Base-by-base conservation (phyloP, 2,113 vertebrate species). In the Sinocyclocheilus rhinocerous region DNA sequence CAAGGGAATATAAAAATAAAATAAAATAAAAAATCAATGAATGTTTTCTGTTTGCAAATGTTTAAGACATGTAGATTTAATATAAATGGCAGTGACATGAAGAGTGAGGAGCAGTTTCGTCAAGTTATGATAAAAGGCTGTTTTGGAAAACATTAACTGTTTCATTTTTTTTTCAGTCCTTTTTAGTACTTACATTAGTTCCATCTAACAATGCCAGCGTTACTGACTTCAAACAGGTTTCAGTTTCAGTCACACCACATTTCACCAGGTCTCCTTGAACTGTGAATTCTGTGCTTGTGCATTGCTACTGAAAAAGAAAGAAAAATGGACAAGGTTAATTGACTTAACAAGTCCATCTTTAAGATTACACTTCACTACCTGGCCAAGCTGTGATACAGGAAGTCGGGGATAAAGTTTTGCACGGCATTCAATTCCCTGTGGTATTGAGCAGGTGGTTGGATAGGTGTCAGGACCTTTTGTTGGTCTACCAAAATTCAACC, bases 141-240 rank as follows among this genome's bases (percentile, higher is more conserved):
- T 33, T 33, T 33, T 33, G 29, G 29, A 33, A 33, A 33, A 33
- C 29, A 2, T 33, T 33, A 33, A 33, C 29, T 3, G 29, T 29
- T 33, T 33, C 29, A 33, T 33, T 61, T 61, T 61, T 0, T 18
- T 50, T 18, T 50, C 48, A 33, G 20, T 33, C 0, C 24, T 2
- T 61, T 39, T 18, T 48, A 7, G 22, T 0, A 87, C 96, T 96
- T 92, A 98, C 97, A 81, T 92, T 93, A 75, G 87, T 86, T 0
- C 91, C 94, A 85, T 88, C 88, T 0, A 57, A 88, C 16, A 97
- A 76, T 22, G 92, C 93, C 87, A 99, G 8, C 0, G 94, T 94
- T 12, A 98, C 69, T 2, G 95, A 91, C 90, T 95, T 96, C 50
- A 99, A 93, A 89, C 97, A 98, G 0, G 95, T 98, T 91, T 95